Conservation (phyloP, 2,113 vertebrate genomes). For the Pantherophis guttatus region DNA sequence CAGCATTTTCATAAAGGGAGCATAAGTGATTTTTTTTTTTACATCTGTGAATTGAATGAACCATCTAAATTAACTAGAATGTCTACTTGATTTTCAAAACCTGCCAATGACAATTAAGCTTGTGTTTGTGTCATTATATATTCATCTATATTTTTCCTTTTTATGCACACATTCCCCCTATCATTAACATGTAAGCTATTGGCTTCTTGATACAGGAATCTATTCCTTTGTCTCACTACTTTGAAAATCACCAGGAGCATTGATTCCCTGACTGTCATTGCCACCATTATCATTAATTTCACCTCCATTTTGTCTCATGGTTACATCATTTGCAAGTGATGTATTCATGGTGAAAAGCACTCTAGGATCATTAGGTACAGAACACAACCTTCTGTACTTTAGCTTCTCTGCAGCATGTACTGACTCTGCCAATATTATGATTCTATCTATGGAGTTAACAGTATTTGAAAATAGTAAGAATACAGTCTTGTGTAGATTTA, state of each 20-base stretch:
- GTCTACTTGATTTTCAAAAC: not conserved
- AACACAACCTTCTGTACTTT: slow-evolving; percentile 5
- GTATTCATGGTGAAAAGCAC: not conserved
- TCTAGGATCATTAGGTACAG: not conserved
- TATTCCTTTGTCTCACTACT: not conserved
- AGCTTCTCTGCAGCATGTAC: slow-evolving; percentile 59
- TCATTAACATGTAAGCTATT: not conserved
- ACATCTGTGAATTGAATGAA: not conserved
- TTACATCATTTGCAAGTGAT: not conserved
- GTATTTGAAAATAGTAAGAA: not conserved
- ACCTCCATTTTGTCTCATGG: not conserved
- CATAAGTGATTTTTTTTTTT: not conserved
- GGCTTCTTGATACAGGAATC: not conserved
- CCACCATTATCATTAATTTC: not conserved
- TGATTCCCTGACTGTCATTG: not conserved
- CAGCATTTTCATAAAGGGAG: not conserved
- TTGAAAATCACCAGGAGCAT: not conserved
- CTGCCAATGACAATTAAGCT: not conserved
- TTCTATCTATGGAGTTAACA: slow-evolving; percentile 34
- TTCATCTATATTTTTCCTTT: not conserved
- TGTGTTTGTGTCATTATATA: not conserved
- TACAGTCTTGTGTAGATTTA: not conserved
- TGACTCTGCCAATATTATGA: slow-evolving; percentile 52
- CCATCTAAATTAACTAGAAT: not conserved
- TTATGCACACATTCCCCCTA: not conserved